Base-by-base conservation (phyloP, 2,888 invertebrate species). In the Pristionchus exspectatus region DNA sequence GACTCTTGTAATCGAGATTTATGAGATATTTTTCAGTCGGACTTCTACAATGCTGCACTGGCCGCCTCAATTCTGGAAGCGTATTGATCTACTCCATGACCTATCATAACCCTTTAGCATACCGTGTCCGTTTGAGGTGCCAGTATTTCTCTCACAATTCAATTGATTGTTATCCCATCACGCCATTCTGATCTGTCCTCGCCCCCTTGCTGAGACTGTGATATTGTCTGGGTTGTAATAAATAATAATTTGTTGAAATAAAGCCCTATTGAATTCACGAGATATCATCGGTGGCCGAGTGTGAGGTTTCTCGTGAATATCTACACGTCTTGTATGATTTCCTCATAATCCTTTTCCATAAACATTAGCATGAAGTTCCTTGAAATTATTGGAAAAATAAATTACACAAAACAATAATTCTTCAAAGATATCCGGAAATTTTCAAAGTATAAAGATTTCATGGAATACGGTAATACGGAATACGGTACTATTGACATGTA, bases 41-140 rank as follows among this genome's bases (percentile, higher is more conserved):
- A 87, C 69, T 87, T 87, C 87, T 87, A 87, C 87, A 87, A 87
- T 87, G 87, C 87, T 24, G 50, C 44, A 14, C 44, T 87, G 27
- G 44, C 87, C 12, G 66, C 87, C n/a, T 69, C 87, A 12, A 87
- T 87, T 69, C 87, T 87, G n/a, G 87, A 69, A 27, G 69, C 69
- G 50, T 69, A 87, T 87, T 87, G 84, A 87, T 85, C 84, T 85
- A 85, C 59, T 59, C 14, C 59, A 21, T 59, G 33, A 33, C 84
- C 21, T 84, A 81, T 30, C 38, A 16, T 56, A 27, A n/a, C 27
- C 21, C 44, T 81, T 50, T 9, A 44, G 16, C 16, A 30, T 85
- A 59, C 50, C 56, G 59, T 85, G 59, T 50, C 33, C 56, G 12
- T 50, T 59, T 59, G 27, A 56, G 84, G 84, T 85, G 84, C 84